A percentile compares a stretch with the other conserved stretches of the same genome.
Conservation (phyloP, 2,888 invertebrate species). For the Callyntrura sp. region DNA sequence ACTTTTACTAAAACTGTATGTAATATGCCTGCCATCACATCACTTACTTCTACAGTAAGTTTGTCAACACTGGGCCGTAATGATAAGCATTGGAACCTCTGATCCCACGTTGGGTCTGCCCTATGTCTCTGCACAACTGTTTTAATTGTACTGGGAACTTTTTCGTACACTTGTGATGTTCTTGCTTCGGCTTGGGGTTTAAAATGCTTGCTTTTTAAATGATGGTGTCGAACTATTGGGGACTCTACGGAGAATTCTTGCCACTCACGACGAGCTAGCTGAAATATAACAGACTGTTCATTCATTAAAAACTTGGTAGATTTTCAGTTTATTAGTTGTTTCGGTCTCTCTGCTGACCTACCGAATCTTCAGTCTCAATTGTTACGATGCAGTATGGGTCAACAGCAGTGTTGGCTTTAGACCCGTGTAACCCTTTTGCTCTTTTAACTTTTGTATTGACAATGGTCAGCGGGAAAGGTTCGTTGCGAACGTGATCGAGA, state of each 20-base stretch:
- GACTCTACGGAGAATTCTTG: conserved; percentile 74
- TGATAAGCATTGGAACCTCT: conserved; percentile 81
- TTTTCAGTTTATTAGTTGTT: too few species aligned
- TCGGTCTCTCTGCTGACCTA: conserved; percentile 43
- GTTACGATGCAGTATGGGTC: conserved; percentile 82
- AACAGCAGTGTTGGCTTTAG: conserved; percentile 61
- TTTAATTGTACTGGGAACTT: conserved; percentile 75
- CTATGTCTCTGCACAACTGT: conserved; percentile 76
- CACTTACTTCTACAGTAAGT: conserved; percentile 81
- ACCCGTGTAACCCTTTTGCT: conserved; percentile 71
- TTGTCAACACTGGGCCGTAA: conserved; percentile 80
- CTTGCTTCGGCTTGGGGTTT: conserved; percentile 75
- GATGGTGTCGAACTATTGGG: conserved; percentile 57
- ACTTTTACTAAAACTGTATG: neutral
- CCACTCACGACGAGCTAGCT: conserved; percentile 81
- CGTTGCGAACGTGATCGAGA: conserved; percentile 80
- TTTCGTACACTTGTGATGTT: conserved; percentile 74
- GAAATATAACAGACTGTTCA: conserved; percentile 77
- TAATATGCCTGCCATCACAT: too few species aligned
- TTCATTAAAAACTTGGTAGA: neutral
- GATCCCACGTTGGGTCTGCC: conserved; percentile 81
- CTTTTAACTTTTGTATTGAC: conserved; percentile 78
- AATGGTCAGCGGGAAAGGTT: conserved; percentile 81
- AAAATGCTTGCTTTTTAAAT: conserved; percentile 31
- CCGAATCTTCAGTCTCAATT: conserved; percentile 80